Evolutionary conservation across 2,113 vertebrate genomes (phyloP), one percentile per base, ranked within the genome.

Genomic region (Semicossyphus pulcher): DNA sequence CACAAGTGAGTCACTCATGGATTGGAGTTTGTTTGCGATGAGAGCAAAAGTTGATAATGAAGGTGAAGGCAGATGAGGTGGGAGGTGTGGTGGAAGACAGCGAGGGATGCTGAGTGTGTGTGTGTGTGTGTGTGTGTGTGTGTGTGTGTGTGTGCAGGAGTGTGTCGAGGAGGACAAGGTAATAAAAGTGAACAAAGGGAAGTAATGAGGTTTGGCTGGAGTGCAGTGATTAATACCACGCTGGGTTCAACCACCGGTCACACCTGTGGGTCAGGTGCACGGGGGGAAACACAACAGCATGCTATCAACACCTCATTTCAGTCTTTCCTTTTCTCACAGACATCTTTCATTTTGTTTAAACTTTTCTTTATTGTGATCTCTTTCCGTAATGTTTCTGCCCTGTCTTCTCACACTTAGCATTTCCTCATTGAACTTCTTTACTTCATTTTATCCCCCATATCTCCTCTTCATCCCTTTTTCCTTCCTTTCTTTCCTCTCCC

Each of bases 161-260:
- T 69, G 71, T 53, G 70, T 34, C 52, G 67, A 64, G 56, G 68
- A 85, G 64, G 49, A 82, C 48, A 29, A 59, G 52, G 62, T 65
- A 79, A 75, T 84, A 87, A 82, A 79, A 78, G 78, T 52, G 82
- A 88, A 81, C 64, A 86, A 84, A 81, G 71, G 37, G 44, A 52
- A 85, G 77, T 81, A 74, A 84, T 85, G 85, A 79, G 83, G 36
- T 89, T 81, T 84, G 52, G 69, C 52, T 59, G 29, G 54, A 67
- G 71, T 39, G 69, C 64, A 49, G 71, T 84, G 88, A 88, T 91
- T 85, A 85, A 85, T 65, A 77, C 72, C 76, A 72, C 0, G 44
- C 57, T 68, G 72, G 75, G 77, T 87, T 89, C 89, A 89, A 57
- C 18, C 41, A 37, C 53, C 39, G 72, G 87, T 88, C 81, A 79